These are phyloP conservation scores for Zophobas atratus DNA, from an alignment of 1,140 invertebrate genomes.

Conservation along the genomic window DNA sequence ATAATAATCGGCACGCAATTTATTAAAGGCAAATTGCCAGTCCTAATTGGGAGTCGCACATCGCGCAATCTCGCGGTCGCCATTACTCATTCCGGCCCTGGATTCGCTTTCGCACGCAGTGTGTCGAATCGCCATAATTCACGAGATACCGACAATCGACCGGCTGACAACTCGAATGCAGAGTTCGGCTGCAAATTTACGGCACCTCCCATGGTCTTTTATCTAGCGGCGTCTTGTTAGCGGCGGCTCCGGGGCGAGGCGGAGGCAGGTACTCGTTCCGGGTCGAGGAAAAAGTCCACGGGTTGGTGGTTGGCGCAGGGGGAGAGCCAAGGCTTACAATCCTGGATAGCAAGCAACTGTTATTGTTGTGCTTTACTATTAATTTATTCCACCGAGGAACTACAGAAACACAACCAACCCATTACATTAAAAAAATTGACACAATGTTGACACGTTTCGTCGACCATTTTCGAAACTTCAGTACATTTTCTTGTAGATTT, in stretches of 20 bases:
- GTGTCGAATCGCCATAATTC: conserved; percentile 56
- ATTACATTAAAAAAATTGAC: too few relatives aligned
- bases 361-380: too few relatives aligned
- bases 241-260: background rate
- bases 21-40: conserved; percentile 59
- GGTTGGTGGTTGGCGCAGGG: too few relatives aligned
- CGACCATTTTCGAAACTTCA: too few relatives aligned
- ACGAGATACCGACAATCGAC: conserved; percentile 49
- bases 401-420: too few relatives aligned
- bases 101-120: conserved; percentile 50
- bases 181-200: conserved; percentile 43
- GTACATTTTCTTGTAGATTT: too few relatives aligned
- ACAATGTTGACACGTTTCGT: too few relatives aligned
- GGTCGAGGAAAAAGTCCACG: too few relatives aligned
- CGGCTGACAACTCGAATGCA: conserved; percentile 40
- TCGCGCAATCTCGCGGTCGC: conserved; percentile 54
- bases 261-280: too few relatives aligned
- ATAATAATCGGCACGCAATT: conserved; percentile 61
- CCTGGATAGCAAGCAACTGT: too few relatives aligned
- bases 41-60: conserved; percentile 59
- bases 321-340: too few relatives aligned
- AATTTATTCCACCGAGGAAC: too few relatives aligned
- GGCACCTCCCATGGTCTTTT: conserved; percentile 20
- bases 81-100: conserved; percentile 55
- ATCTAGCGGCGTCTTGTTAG: conserved; percentile 39